Evolutionary conservation across 2,888 invertebrate species (phyloP).

Genomic region (Epirrhoe alternata): DNA sequence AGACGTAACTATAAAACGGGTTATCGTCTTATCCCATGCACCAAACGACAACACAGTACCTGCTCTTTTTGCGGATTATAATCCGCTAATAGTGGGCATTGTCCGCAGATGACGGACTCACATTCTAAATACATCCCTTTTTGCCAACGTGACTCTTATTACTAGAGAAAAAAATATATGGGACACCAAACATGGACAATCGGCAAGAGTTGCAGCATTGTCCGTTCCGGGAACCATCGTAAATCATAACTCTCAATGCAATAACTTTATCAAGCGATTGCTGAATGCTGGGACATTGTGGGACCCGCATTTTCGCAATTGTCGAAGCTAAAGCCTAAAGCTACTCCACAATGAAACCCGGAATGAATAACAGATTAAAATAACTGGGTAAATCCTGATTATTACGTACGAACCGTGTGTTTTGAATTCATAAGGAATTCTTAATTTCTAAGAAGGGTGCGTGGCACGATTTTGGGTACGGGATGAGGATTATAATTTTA

Average conservation of each 20-base stretch:
- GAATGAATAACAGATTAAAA: slow-evolving; percentile 63
- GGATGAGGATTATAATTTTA: slow-evolving; percentile 34
- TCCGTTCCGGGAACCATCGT: slow-evolving; percentile 65
- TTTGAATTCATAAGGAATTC: slow-evolving; percentile 47
- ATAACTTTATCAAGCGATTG: slow-evolving; percentile 60
- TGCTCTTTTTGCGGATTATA: slow-evolving; percentile 81
- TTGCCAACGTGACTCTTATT: slow-evolving; percentile 56
- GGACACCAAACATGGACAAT: slow-evolving; percentile 58
- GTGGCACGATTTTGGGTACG: slow-evolving; percentile 41
- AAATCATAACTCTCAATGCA: slow-evolving; percentile 74
- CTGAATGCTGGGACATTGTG: slow-evolving; percentile 34
- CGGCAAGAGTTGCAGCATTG: slow-evolving; percentile 75
- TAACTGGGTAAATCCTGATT: slow-evolving; percentile 56
- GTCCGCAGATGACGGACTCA: slow-evolving; percentile 75
- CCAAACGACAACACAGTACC: slow-evolving; percentile 62
- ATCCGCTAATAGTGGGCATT: slow-evolving; percentile 84
- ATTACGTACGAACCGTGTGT: slow-evolving; percentile 51
- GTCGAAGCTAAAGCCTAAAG: slow-evolving; percentile 49
- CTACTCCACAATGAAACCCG: slow-evolving; percentile 56
- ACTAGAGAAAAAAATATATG: slow-evolving; percentile 51
- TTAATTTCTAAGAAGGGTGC: slow-evolving; percentile 55
- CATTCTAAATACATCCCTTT: slow-evolving; percentile 59
- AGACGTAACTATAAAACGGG: slow-evolving; percentile 33
- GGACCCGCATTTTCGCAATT: slow-evolving; percentile 59
- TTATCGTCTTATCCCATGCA: slow-evolving; percentile 45